phyloP scores from a whole-genome alignment of 2,888 invertebrate species.

The Lymantria monacha region DNA sequence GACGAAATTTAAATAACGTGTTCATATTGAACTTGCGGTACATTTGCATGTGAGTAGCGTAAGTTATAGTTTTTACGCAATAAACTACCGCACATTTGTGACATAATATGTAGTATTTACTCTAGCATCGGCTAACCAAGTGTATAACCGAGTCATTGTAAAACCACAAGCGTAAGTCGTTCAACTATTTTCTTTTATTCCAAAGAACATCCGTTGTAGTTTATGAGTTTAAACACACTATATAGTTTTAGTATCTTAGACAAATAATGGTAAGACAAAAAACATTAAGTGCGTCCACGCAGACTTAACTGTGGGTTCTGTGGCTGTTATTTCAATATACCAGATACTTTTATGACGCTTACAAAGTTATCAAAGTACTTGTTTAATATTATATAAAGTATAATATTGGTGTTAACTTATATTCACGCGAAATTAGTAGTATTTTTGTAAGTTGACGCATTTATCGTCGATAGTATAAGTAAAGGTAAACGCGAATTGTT shows the following conservation, averaged over 20 bases:
- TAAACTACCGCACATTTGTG: conserved; percentile 13
- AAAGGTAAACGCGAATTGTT: no score
- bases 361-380: no score
- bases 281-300: conserved; percentile 11
- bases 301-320: conserved; percentile 20
- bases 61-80: conserved; percentile 9
- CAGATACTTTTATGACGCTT: no score
- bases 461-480: no score
- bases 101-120: conserved; percentile 20
- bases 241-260: conserved; percentile 44
- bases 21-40: background rate
- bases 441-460: no score
- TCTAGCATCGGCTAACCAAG: conserved; percentile 13
- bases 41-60: conserved; percentile 5
- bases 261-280: conserved; percentile 40
- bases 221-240: conserved; percentile 45
- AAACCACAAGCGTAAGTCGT: conserved; percentile 31
- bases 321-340: background rate
- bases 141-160: conserved; percentile 21
- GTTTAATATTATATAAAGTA: no score
- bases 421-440: no score
- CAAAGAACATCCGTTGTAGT: conserved; percentile 36
- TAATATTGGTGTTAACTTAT: no score
- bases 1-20: no score
- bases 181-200: conserved; percentile 39